phyloP scores from a whole-genome alignment of 1,140 invertebrate species.

The Anoplophora glabripennis region DNA sequence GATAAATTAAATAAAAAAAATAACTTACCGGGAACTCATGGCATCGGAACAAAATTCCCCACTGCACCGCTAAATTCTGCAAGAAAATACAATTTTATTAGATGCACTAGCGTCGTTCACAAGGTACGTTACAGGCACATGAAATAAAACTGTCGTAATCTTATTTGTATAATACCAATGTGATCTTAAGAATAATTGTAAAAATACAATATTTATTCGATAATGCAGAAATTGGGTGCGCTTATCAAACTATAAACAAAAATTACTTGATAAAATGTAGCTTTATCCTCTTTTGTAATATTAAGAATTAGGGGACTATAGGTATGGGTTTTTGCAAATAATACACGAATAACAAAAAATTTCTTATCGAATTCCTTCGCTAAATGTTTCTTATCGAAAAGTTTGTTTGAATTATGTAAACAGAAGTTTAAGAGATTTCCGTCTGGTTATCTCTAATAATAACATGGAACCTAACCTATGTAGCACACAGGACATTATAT shows the following conservation, averaged over 20 bases:
- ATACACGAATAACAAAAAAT: background rate
- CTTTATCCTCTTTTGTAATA: slow-evolving; percentile 15
- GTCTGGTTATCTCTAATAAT: too few species aligned
- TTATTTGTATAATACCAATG: background rate
- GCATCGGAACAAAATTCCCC: slow-evolving; percentile 1
- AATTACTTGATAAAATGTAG: slow-evolving; percentile 21
- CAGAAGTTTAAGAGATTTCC: background rate
- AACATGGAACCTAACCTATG: too few species aligned
- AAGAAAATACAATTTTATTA: background rate
- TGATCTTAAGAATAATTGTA: slow-evolving; percentile 7
- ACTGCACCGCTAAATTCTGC: background rate
- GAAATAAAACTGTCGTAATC: too few species aligned
- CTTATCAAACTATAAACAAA: slow-evolving; percentile 33
- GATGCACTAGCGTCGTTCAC: too few species aligned
- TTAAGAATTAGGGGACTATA: slow-evolving; percentile 12
- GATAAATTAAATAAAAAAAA: background rate
- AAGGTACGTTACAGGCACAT: too few species aligned
- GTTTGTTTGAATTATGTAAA: slow-evolving; percentile 15
- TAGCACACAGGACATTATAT: too few species aligned
- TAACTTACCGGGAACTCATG: slow-evolving; percentile 15
- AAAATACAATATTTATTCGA: slow-evolving; percentile 15
- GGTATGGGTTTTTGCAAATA: slow-evolving; percentile 3
- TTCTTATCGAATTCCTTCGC: background rate
- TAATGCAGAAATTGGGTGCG: slow-evolving; percentile 28
- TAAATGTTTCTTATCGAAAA: slow-evolving; percentile 6